Percentiles rank a stretch among this genome's conserved stretches.
These are phyloP conservation scores for Villa cingulata DNA, from an alignment of 2,888 invertebrate genomes.

Conservation along the genomic window DNA sequence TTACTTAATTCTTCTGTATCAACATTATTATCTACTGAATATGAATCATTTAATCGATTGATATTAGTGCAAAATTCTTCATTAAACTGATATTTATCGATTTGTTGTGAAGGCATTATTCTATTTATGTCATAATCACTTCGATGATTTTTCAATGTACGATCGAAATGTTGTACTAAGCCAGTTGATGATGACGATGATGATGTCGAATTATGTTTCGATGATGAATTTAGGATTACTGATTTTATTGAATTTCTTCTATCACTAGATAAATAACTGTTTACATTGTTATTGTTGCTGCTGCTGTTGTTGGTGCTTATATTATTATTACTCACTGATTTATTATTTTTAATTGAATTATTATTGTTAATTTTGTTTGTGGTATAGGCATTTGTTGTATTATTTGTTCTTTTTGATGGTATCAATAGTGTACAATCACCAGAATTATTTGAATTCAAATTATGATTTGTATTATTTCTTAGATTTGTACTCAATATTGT, in stretches of 20 bases:
- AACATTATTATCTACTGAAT: neutral
- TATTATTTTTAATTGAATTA: neutral
- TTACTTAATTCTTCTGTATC: neutral
- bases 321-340: neutral
- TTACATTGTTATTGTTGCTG: too few relatives aligned
- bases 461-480: neutral
- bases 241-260: constrained; percentile 11
- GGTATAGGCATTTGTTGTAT: constrained; percentile 13
- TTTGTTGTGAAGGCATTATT: constrained; percentile 2
- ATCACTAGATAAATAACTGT: constrained; percentile 2
- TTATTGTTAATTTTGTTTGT: constrained; percentile 6
- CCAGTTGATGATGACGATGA: neutral
- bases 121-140: constrained; percentile 6
- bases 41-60: neutral
- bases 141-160: constrained; percentile 5
- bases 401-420: constrained; percentile 5
- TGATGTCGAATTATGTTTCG: neutral
- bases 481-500: neutral
- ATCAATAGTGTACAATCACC: neutral
- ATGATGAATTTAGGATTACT: neutral
- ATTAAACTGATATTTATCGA: constrained; percentile 1
- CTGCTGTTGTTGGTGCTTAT: neutral
- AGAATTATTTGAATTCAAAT: neutral
- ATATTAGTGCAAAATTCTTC: neutral
- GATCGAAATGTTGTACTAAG: constrained; percentile 1